Evolutionary conservation across 2,888 invertebrate genomes (phyloP), one percentile per base, ranked within the genome.

Genomic region (Litoditis marina): DNA sequence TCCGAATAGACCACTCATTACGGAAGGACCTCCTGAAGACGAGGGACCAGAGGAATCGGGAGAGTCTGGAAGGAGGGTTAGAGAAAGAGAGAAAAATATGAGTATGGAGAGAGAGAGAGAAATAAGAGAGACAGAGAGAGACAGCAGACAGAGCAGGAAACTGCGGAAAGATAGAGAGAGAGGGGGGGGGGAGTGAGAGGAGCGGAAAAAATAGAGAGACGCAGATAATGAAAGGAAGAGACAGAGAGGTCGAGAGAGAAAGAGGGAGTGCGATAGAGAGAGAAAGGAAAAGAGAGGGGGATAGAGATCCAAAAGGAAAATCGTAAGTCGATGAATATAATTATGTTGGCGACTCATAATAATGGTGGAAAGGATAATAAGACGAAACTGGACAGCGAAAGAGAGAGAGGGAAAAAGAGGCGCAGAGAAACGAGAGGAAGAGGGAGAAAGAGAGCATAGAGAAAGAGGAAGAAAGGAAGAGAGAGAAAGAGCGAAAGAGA

Each of bases 1-100:
- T 11, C 71, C 74, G 53, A 73, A 73, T 13, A 73, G 62, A 1
- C 62, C 62, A 27, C 44, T 44, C 57, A 62, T 56, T 11, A 50
- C 51, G 4, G 22, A 32, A 6, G 31, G 22, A 25, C 51, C 51
- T 27, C 42, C 39, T 7, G 42, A 39, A 6, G 59, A 57, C 22
- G 25, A 44, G 3, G 52, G 34, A 27, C 46, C 56, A 6, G 50
- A 50, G n/a, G 50, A 50, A 6, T 19, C 25, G 28, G 22, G 22
- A 27, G 50, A 50, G 50, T 4, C 28, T 27, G 50, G 13, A 19
- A 8, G 16, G 32, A 28, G 13, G 31, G 16, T 16, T n/a, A 5
- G 32, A 36, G 28, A 36, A 53, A 36, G 53, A 34, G 13, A 25
- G 49, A 52, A 13, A 34, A 25, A 34, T n/a, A n/a, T n/a, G n/a